A percentile compares a stretch with the other conserved stretches of the same genome.
phyloP scores from a whole-genome alignment of 2,888 invertebrate species.

The Agonopterix subpropinquella region DNA sequence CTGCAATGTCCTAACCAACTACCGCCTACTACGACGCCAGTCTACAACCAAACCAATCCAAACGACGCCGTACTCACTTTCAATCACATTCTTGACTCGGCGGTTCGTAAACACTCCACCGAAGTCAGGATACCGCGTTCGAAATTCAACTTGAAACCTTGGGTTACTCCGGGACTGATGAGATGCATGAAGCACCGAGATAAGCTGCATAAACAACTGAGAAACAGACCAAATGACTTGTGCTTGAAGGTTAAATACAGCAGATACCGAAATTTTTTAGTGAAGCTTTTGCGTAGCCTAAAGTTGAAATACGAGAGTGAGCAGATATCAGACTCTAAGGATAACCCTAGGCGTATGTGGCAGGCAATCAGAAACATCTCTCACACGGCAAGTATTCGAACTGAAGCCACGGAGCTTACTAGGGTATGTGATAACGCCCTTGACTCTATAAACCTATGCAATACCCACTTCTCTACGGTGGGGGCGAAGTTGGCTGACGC shows the following conservation, averaged over 20 bases:
- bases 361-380: not conserved
- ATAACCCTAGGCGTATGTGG: not conserved
- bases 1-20: no score
- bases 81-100: no score
- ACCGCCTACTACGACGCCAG: no score
- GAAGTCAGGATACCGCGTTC: no score
- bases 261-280: not conserved
- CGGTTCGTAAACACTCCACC: no score
- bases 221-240: not conserved
- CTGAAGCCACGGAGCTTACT: no score
- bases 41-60: no score
- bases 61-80: no score
- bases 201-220: not conserved
- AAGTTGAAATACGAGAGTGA: not conserved
- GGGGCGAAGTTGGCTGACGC: no score
- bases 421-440: no score
- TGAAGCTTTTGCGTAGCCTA: not conserved
- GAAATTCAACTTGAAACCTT: not conserved
- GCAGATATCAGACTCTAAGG: not conserved
- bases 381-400: not conserved
- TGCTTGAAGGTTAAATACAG: not conserved
- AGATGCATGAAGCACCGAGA: not conserved
- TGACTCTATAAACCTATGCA: no score
- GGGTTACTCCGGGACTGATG: slow-evolving; percentile 1
- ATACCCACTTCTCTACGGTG: no score